A percentile compares a stretch with the other conserved stretches of the same genome.
Conservation (phyloP, 2,113 vertebrate genomes). For the Ceuthmochares aereus region DNA sequence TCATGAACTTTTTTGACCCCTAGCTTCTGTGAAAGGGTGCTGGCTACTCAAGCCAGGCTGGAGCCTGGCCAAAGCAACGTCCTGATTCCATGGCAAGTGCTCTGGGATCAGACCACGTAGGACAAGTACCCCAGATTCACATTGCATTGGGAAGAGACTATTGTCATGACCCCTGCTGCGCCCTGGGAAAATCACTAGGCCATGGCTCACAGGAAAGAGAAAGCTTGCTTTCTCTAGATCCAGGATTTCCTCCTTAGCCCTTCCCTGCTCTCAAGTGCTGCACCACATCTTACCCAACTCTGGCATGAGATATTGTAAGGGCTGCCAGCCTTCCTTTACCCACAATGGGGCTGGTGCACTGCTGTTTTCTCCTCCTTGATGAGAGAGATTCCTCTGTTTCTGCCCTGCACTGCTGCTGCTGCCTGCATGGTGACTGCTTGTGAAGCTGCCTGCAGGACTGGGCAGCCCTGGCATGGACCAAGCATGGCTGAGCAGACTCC, state of each 20-base stretch:
- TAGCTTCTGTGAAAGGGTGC: background rate
- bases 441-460: background rate
- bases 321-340: background rate
- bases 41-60: background rate
- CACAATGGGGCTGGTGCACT: accelerated
- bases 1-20: background rate
- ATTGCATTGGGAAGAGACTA: background rate
- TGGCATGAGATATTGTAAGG: accelerated
- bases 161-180: background rate
- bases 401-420: background rate
- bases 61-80: slow-evolving; percentile 33
- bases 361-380: background rate
- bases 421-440: accelerated
- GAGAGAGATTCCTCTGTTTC: background rate
- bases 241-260: background rate
- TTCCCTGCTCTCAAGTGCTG: background rate
- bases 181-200: slow-evolving; percentile 14
- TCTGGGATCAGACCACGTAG: slow-evolving; percentile 13
- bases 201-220: background rate
- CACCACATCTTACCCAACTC: background rate
- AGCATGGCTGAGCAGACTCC: background rate
- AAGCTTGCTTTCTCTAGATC: background rate
- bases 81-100: slow-evolving; percentile 40
- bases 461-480: background rate
- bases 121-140: slow-evolving; percentile 24